Conservation (phyloP, 2,113 vertebrate species). For the Pao palembangensis region DNA sequence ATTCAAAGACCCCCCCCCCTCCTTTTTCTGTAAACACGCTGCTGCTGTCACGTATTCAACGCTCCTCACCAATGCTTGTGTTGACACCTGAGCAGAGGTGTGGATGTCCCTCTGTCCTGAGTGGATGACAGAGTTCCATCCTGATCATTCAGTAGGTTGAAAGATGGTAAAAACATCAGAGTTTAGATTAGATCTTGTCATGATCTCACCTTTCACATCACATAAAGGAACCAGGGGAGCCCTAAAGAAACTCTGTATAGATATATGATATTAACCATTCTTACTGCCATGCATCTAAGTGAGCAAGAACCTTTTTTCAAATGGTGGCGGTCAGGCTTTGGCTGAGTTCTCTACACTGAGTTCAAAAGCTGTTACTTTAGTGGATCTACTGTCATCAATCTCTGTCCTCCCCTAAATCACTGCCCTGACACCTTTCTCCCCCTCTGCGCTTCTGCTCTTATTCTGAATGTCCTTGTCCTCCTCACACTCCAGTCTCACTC, state of each 20-base stretch:
- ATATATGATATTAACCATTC: no score
- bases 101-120: no score
- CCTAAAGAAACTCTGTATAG: no score
- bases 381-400: constrained; percentile 54
- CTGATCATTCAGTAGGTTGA: neutral
- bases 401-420: constrained; percentile 24
- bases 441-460: constrained; percentile 5
- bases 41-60: neutral
- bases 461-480: constrained; percentile 28
- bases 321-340: constrained; percentile 16
- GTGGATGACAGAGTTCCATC: no score
- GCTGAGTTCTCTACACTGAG: constrained; percentile 41
- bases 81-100: neutral
- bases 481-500: neutral
- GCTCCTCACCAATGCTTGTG: neutral
- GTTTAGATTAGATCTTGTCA: constrained; percentile 25
- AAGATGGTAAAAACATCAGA: constrained; percentile 16
- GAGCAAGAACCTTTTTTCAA: no score
- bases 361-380: constrained; percentile 58
- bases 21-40: neutral
- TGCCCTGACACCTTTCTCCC: constrained; percentile 15
- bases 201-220: no score
- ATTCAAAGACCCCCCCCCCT: no score
- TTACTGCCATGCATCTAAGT: no score
- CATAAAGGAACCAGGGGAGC: no score